Conservation (phyloP, 2,888 invertebrate species). For the Tetragonula carbonaria region DNA sequence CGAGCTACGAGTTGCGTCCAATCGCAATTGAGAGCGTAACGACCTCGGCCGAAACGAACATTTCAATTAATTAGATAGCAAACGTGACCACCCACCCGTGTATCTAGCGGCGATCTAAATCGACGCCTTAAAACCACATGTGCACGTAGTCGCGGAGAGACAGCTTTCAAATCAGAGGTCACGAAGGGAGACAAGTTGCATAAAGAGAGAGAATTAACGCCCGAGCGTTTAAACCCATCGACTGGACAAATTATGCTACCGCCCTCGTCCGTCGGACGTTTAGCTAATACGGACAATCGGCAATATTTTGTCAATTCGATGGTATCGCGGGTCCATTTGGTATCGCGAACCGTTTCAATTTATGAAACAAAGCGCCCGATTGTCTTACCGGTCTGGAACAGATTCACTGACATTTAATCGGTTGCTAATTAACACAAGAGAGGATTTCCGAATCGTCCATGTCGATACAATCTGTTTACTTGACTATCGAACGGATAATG, state of each 20-base stretch:
- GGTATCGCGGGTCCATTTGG: conserved; percentile 13
- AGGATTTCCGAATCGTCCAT: no score
- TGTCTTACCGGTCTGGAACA: background rate
- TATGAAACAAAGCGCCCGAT: conserved; percentile 21
- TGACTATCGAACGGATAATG: background rate
- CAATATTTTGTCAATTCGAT: conserved; percentile 49
- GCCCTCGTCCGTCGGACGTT: conserved; percentile 17
- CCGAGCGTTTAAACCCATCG: conserved; percentile 1
- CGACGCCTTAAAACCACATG: conserved; percentile 16
- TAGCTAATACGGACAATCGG: conserved; percentile 23
- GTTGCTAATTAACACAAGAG: no score
- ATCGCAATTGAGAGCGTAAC: conserved; percentile 42
- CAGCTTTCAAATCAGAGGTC: conserved; percentile 51
- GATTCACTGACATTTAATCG: no score
- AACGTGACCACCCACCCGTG: conserved; percentile 62
- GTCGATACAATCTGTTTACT: no score
- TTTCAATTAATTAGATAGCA: conserved; percentile 63
- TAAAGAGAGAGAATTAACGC: conserved; percentile 42
- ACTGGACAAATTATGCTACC: conserved; percentile 46
- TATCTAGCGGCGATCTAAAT: conserved; percentile 58
- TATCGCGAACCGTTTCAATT: conserved; percentile 34
- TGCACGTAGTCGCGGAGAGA: background rate
- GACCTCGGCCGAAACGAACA: conserved; percentile 42
- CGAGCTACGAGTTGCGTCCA: conserved; percentile 43
- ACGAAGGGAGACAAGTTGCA: conserved; percentile 30